Conservation (phyloP, 2,888 invertebrate species). For the Tortricodes alternella region DNA sequence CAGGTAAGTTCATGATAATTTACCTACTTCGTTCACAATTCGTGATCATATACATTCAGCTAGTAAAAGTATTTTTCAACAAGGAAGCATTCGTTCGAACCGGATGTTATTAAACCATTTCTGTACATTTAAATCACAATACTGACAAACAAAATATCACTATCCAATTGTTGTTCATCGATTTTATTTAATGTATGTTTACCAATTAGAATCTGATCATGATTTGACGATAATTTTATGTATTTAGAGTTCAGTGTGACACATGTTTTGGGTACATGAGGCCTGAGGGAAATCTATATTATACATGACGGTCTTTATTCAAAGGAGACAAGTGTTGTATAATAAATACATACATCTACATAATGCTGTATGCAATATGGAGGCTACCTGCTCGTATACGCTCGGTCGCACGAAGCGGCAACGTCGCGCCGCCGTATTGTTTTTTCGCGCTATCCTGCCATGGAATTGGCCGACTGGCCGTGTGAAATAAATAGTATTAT, state of each 20-base stretch:
- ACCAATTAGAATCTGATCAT: slow-evolving; percentile 20
- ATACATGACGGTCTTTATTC: slow-evolving; percentile 51
- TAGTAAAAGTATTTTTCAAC: neutral
- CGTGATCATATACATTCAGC: neutral
- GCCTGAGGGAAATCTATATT: slow-evolving; percentile 51
- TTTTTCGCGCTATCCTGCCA: slow-evolving; percentile 74
- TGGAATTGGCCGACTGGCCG: slow-evolving; percentile 62
- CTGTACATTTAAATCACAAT: neutral
- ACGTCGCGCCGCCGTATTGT: slow-evolving; percentile 65
- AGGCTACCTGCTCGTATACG: slow-evolving; percentile 74
- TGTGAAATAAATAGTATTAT: slow-evolving; percentile 37
- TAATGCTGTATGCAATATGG: slow-evolving; percentile 64
- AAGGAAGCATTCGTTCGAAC: slow-evolving; percentile 20
- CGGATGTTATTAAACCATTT: slow-evolving; percentile 17
- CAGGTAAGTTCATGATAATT: slow-evolving; percentile 73
- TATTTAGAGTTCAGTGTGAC: slow-evolving; percentile 34
- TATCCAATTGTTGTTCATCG: neutral
- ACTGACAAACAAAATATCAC: no score
- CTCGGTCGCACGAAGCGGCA: slow-evolving; percentile 77
- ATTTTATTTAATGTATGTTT: neutral
- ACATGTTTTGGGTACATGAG: slow-evolving; percentile 62
- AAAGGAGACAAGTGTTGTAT: slow-evolving; percentile 69
- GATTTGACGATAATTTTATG: neutral
- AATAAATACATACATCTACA: slow-evolving; percentile 58
- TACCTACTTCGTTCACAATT: neutral